These are phyloP conservation scores for Aricia agestis DNA, from an alignment of 1,140 invertebrate genomes.

Conservation along the genomic window DNA sequence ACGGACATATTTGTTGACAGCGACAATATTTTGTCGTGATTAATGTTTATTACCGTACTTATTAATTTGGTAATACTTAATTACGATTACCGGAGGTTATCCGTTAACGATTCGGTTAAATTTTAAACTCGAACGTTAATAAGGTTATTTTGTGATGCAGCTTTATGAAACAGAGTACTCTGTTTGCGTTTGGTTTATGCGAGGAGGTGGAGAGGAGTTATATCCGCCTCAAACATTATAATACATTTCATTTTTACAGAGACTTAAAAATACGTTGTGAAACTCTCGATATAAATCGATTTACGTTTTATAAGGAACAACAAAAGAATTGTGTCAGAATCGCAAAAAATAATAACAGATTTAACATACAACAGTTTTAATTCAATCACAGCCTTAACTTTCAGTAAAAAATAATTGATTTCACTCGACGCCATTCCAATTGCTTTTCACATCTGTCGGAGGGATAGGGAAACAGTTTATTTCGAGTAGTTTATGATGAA, in stretches of 20 bases:
- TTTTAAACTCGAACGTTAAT: neutral
- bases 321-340: neutral
- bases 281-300: too few species aligned
- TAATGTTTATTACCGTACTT: slow-evolving; percentile 8
- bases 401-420: slow-evolving; percentile 19
- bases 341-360: neutral
- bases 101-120: neutral
- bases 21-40: slow-evolving; percentile 13
- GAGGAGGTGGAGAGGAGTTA: neutral
- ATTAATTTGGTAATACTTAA: neutral
- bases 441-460: slow-evolving; percentile 26
- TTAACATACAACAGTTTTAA: slow-evolving; percentile 10
- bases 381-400: slow-evolving; percentile 14
- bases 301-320: neutral
- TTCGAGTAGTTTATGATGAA: slow-evolving; percentile 32
- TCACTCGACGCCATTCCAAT: slow-evolving; percentile 25
- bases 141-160: neutral
- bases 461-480: slow-evolving; percentile 22
- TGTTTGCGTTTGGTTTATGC: neutral
- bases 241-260: too few species aligned
- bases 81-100: neutral
- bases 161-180: neutral
- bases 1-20: slow-evolving; percentile 16
- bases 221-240: too few species aligned
- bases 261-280: too few species aligned